phyloP scores from a whole-genome alignment of 2,113 vertebrate genomes.

The Chiloscyllium plagiosum region DNA sequence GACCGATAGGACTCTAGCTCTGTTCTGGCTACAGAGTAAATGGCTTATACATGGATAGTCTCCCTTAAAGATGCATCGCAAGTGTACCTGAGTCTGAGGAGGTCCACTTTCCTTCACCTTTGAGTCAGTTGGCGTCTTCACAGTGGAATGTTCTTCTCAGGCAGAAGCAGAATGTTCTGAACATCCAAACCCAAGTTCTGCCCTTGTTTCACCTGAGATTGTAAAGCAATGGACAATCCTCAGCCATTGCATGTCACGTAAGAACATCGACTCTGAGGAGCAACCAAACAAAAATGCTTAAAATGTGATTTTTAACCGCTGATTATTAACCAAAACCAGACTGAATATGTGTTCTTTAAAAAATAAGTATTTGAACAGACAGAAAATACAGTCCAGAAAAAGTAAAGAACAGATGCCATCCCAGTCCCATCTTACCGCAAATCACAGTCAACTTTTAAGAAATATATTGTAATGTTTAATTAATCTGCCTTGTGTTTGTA shows the following conservation, averaged over 20 bases:
- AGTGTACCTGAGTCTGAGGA: no score
- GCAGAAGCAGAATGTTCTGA: no score
- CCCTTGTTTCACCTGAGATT: no score
- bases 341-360: neutral
- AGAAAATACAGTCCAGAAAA: neutral
- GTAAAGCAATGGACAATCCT: no score
- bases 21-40: neutral
- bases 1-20: no score
- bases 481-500: neutral
- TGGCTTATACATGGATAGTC: no score
- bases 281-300: no score
- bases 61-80: no score
- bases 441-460: neutral
- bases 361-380: neutral
- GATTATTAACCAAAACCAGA: neutral
- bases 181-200: no score
- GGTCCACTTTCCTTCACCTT: neutral
- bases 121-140: neutral
- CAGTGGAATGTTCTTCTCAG: neutral
- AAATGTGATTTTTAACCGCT: neutral
- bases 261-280: no score
- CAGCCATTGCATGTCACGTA: no score
- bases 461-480: neutral
- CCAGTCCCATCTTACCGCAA: neutral
- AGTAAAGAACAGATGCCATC: no score